Conservation (phyloP, 2,888 invertebrate genomes). For the Dynastes tityus region DNA sequence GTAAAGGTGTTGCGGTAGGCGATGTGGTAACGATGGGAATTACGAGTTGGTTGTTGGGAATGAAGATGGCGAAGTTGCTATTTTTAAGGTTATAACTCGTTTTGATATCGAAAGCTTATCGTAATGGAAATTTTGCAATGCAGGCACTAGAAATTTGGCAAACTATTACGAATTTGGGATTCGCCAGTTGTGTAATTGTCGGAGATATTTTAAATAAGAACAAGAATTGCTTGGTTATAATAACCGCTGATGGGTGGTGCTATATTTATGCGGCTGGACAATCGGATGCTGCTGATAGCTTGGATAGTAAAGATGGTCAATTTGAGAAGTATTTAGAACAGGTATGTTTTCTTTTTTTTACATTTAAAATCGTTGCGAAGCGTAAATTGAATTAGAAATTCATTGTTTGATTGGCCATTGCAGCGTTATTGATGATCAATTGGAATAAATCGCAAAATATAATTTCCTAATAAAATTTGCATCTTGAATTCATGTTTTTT, state of each 20-base stretch:
- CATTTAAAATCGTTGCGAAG: too few relatives aligned
- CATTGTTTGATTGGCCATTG: too few relatives aligned
- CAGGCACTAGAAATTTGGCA: constrained; percentile 75
- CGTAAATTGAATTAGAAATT: too few relatives aligned
- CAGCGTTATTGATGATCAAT: too few relatives aligned
- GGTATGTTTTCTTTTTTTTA: constrained; percentile 12
- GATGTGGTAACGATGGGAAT: constrained; percentile 82
- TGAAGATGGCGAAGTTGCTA: constrained; percentile 77
- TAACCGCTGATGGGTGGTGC: constrained; percentile 83
- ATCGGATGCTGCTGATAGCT: constrained; percentile 57
- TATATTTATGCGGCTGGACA: constrained; percentile 71
- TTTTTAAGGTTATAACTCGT: constrained; percentile 76
- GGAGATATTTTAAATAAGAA: constrained; percentile 80
- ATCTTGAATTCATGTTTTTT: too few relatives aligned
- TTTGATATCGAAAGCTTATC: neutral
- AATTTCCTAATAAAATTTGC: too few relatives aligned
- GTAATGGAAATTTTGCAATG: neutral
- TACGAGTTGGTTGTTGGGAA: constrained; percentile 81
- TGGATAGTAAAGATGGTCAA: constrained; percentile 56
- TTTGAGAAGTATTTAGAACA: constrained; percentile 49
- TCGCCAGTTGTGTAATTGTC: constrained; percentile 78
- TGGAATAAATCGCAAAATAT: too few relatives aligned
- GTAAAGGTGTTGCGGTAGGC: constrained; percentile 78
- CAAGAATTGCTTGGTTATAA: constrained; percentile 77
- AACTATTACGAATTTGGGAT: constrained; percentile 76